These are phyloP conservation scores for Gonatopus flavifemur DNA, from an alignment of 1,140 invertebrate species.

Conservation along the genomic window DNA sequence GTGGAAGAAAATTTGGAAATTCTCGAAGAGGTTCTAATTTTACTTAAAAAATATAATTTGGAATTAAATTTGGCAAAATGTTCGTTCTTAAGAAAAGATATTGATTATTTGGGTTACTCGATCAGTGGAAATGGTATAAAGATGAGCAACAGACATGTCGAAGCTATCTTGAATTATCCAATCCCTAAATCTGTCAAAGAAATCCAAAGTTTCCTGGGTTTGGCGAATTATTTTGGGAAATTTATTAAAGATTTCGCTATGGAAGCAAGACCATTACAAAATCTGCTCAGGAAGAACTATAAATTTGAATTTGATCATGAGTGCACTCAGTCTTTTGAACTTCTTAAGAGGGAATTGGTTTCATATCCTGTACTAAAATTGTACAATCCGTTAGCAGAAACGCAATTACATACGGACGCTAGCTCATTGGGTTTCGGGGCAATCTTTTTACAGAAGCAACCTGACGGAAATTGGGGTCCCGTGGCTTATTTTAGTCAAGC, in stretches of 20 bases:
- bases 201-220: not conserved
- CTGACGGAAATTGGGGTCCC: not conserved
- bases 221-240: not conserved
- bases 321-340: not conserved
- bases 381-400: not conserved
- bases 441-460: not conserved
- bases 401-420: not conserved
- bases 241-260: not conserved
- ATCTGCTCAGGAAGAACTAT: conserved; percentile 5
- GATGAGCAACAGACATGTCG: not conserved
- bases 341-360: not conserved
- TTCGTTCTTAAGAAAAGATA: not conserved
- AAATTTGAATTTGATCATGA: not conserved
- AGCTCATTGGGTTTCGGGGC: not conserved
- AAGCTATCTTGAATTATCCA: not conserved
- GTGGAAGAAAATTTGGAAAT: not conserved
- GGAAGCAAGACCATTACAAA: not conserved
- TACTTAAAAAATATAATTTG: not conserved
- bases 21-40: not conserved
- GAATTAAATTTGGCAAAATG: not conserved
- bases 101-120: conserved; percentile 5
- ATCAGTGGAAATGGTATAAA: not conserved
- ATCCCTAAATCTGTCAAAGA: not conserved
- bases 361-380: not conserved
- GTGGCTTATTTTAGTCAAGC: not conserved